phyloP scores from a whole-genome alignment of 1,140 invertebrate genomes.

The Drosophila setifemur region DNA sequence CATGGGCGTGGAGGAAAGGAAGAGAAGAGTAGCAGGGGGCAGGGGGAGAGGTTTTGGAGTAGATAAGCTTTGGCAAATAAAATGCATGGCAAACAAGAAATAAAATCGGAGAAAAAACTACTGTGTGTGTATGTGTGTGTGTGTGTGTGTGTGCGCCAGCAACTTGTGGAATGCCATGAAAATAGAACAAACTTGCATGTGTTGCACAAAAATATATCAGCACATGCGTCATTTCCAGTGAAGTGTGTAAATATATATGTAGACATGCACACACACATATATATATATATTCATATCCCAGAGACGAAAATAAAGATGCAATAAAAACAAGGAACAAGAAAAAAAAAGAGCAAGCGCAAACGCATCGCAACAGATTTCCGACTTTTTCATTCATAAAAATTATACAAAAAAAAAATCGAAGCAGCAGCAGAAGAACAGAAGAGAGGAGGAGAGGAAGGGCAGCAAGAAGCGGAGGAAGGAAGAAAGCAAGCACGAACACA shows the following conservation, averaged over 20 bases:
- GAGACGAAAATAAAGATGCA: constrained; percentile 37
- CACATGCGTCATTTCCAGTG: constrained; percentile 19
- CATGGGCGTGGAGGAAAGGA: not conserved
- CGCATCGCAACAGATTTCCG: constrained; percentile 45
- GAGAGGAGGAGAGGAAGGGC: constrained; percentile 19
- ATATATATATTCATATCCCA: constrained; percentile 3
- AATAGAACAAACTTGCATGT: constrained; percentile 41
- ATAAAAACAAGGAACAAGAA: constrained; percentile 11
- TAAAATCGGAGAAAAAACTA: constrained; percentile 1
- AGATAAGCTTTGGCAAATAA: constrained; percentile 41
- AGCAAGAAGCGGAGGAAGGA: constrained; percentile 16
- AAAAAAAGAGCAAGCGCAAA: not conserved
- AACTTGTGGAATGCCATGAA: constrained; percentile 73
- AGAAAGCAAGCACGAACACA: constrained; percentile 14
- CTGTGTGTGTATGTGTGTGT: not conserved
- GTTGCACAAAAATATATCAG: not conserved
- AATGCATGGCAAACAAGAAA: constrained; percentile 14
- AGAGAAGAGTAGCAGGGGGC: not conserved
- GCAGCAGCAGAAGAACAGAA: constrained; percentile 5
- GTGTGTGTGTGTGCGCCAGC: constrained; percentile 10
- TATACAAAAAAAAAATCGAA: constrained; percentile 41
- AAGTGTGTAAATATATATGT: constrained; percentile 6
- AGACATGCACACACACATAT: constrained; percentile 1
- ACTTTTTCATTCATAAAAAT: constrained; percentile 77
- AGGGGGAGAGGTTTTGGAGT: not conserved